phyloP scores from a whole-genome alignment of 2,113 vertebrate species.

The Xenopus borealis region DNA sequence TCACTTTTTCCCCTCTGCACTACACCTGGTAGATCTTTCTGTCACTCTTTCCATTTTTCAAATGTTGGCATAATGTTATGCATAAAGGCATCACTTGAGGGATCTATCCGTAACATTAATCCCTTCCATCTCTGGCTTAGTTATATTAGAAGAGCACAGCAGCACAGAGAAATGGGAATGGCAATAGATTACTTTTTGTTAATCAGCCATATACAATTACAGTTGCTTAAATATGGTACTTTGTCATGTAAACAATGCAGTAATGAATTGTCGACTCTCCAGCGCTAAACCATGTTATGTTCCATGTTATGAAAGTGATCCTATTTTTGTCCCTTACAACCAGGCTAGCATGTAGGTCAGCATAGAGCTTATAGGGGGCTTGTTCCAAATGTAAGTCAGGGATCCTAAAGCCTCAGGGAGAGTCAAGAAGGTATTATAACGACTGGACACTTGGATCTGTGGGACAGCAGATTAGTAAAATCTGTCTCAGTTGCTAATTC shows the following conservation, averaged over 20 bases:
- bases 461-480: too few species aligned
- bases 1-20: too few species aligned
- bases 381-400: conserved; percentile 5
- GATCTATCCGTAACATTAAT: background rate
- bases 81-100: background rate
- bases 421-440: background rate
- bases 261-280: conserved; percentile 36
- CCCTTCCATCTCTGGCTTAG: conserved; percentile 1
- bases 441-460: background rate
- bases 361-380: conserved; percentile 17
- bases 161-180: conserved; percentile 23
- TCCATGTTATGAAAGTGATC: conserved; percentile 33
- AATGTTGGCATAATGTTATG: too few species aligned
- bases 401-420: background rate
- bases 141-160: conserved; percentile 14
- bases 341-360: conserved; percentile 15
- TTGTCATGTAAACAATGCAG: conserved; percentile 35
- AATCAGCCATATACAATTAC: conserved; percentile 38
- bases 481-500: too few species aligned
- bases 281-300: conserved; percentile 18
- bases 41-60: too few species aligned
- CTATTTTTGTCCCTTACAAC: background rate
- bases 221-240: conserved; percentile 36
- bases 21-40: too few species aligned
- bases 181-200: conserved; percentile 31